Evolutionary conservation across 2,888 invertebrate genomes (phyloP).

Genomic region (Tillus elongatus): DNA sequence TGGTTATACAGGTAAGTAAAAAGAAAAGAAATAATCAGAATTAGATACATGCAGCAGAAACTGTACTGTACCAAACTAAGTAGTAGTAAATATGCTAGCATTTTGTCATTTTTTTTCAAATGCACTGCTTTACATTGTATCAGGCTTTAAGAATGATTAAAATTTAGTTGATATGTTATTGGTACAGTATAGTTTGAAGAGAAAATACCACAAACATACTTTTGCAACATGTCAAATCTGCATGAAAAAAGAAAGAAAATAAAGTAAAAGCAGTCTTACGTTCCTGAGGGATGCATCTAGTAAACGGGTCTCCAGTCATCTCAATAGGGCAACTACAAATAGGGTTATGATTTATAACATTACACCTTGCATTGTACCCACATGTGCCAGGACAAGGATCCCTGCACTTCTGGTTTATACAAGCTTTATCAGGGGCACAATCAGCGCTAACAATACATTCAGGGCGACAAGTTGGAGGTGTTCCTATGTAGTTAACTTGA

Average conservation of each 20-base stretch:
- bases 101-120: no score
- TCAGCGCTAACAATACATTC: conserved; percentile 79
- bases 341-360: conserved; percentile 77
- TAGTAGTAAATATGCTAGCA: no score
- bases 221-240: no score
- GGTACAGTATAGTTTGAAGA: no score
- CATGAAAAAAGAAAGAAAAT: no score
- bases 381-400: conserved; percentile 80
- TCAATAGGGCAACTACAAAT: conserved; percentile 72
- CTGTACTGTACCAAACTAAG: no score
- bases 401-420: conserved; percentile 68
- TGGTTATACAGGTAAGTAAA: conserved; percentile 4
- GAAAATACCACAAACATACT: no score
- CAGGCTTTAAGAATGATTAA: no score
- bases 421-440: conserved; percentile 71
- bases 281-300: conserved; percentile 58
- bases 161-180: no score
- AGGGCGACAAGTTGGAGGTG: conserved; percentile 66
- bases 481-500: conserved; percentile 65
- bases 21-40: neutral
- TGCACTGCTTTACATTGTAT: no score
- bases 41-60: neutral
- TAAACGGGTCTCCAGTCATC: conserved; percentile 73
- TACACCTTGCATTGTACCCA: conserved; percentile 71
- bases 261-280: no score